Evolutionary conservation across 1,140 invertebrate species (phyloP).

Genomic region (Eulimnadia texana): DNA sequence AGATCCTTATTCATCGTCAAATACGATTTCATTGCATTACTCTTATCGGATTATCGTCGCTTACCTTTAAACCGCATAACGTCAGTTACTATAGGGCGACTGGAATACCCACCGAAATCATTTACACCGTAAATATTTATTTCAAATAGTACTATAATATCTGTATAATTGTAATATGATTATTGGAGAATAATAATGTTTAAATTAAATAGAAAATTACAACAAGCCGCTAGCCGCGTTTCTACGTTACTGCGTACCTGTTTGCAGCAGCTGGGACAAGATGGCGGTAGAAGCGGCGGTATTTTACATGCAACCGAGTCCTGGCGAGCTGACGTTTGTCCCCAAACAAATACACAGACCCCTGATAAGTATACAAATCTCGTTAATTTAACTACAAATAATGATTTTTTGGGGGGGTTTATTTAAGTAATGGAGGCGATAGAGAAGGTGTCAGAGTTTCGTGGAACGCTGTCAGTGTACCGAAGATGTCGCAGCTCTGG

Average conservation of each 20-base stretch:
- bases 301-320: too few species aligned
- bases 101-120: conserved; percentile 60
- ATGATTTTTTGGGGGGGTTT: background rate
- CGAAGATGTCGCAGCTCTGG: conserved; percentile 58
- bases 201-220: background rate
- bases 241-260: conserved; percentile 49
- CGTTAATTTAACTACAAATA: too few species aligned
- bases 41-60: conserved; percentile 48
- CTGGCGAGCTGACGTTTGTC: too few species aligned
- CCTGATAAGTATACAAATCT: background rate
- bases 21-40: conserved; percentile 69
- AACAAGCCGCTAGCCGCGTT: conserved; percentile 40
- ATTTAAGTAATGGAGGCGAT: background rate
- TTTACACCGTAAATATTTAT: conserved; percentile 57
- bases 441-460: conserved; percentile 52
- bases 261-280: background rate
- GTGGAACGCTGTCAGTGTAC: conserved; percentile 54
- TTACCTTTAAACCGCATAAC: conserved; percentile 48
- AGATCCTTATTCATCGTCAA: conserved; percentile 54
- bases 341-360: background rate
- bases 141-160: background rate
- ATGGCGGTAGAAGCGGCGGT: too few species aligned
- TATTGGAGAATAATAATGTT: background rate
- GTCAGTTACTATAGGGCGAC: conserved; percentile 52
- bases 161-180: background rate